A percentile compares a stretch with the other conserved stretches of the same genome.
These are phyloP conservation scores for Argynnis bischoffii DNA, from an alignment of 2,888 invertebrate species.

Conservation along the genomic window DNA sequence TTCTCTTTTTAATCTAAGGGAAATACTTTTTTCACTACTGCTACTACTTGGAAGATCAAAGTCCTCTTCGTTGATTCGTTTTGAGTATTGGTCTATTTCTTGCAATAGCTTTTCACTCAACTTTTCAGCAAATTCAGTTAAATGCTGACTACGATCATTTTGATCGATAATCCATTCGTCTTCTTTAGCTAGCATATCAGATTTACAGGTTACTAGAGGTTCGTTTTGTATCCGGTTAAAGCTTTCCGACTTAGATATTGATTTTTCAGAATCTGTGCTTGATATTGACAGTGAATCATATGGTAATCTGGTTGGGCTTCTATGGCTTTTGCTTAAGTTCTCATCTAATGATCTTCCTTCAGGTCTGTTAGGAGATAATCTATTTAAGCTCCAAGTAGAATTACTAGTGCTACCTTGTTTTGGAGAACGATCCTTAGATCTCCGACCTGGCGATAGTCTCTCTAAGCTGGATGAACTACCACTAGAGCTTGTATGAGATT, in stretches of 20 bases:
- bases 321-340: slow-evolving; percentile 70
- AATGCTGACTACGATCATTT: slow-evolving; percentile 84
- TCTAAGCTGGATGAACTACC: slow-evolving; percentile 78
- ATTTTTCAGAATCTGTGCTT: slow-evolving; percentile 78
- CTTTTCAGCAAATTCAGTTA: slow-evolving; percentile 91
- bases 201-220: slow-evolving; percentile 77
- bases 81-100: slow-evolving; percentile 86
- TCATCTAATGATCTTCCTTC: slow-evolving; percentile 78
- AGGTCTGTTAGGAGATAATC: slow-evolving; percentile 74
- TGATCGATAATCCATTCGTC: slow-evolving; percentile 83
- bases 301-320: slow-evolving; percentile 74
- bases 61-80: slow-evolving; percentile 78
- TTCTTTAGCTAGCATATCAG: slow-evolving; percentile 74
- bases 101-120: slow-evolving; percentile 90
- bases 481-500: slow-evolving; percentile 78
- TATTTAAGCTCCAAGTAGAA: slow-evolving; percentile 78
- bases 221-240: slow-evolving; percentile 78
- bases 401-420: slow-evolving; percentile 77
- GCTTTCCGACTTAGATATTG: slow-evolving; percentile 79
- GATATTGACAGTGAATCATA: slow-evolving; percentile 78
- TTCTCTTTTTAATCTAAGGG: slow-evolving; percentile 73
- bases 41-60: slow-evolving; percentile 78
- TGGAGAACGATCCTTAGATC: slow-evolving; percentile 78
- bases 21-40: slow-evolving; percentile 79
- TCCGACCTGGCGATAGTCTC: slow-evolving; percentile 73